These are phyloP conservation scores for Leptinotarsa defecta DNA, from an alignment of 1,140 invertebrate species.

Conservation along the genomic window DNA sequence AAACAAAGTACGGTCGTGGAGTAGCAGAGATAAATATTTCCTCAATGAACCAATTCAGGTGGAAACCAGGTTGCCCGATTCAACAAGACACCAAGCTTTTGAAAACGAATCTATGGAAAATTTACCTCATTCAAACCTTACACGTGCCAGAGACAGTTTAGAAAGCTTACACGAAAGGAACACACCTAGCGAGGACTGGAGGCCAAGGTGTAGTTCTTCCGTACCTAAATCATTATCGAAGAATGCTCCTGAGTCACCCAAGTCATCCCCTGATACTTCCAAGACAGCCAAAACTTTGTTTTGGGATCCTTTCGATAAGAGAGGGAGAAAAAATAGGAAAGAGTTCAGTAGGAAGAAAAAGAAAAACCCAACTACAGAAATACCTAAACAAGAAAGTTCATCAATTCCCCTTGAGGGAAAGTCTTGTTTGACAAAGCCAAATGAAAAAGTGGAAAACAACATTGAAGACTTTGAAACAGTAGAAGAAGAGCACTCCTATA, in stretches of 20 bases:
- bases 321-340: conserved; percentile 38
- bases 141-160: conserved; percentile 41
- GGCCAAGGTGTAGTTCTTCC: conserved; percentile 26
- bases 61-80: conserved; percentile 29
- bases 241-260: conserved; percentile 38
- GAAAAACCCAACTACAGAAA: conserved; percentile 34
- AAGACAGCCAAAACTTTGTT: conserved; percentile 35
- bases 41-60: conserved; percentile 21
- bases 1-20: conserved; percentile 39
- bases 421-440: conserved; percentile 29
- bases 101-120: conserved; percentile 35
- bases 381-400: conserved; percentile 21
- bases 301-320: conserved; percentile 45
- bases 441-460: conserved; percentile 15
- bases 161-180: conserved; percentile 35
- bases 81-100: conserved; percentile 23
- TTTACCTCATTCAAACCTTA: conserved; percentile 26
- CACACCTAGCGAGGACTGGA: conserved; percentile 27
- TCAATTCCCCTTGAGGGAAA: conserved; percentile 32
- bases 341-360: conserved; percentile 33
- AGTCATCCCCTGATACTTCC: conserved; percentile 38
- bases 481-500: conserved; percentile 34
- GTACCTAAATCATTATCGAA: conserved; percentile 23
- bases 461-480: conserved; percentile 27
- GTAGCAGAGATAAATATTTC: conserved; percentile 34